A percentile compares a stretch with the other conserved stretches of the same genome.
Conservation (phyloP, 2,888 invertebrate genomes). For the Thalpophila matura region DNA sequence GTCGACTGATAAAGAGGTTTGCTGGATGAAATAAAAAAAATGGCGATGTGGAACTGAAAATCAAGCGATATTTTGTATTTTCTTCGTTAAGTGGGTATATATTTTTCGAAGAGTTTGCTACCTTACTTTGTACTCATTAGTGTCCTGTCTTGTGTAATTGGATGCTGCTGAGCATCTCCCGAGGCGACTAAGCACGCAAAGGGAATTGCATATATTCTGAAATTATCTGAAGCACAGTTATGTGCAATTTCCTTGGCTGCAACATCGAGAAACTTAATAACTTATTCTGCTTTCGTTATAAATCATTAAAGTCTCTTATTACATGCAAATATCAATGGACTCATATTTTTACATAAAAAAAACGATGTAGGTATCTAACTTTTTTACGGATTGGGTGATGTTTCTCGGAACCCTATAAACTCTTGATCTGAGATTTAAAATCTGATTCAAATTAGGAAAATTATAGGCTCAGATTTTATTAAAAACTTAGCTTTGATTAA, state of each 20-base stretch:
- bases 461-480: too few relatives aligned
- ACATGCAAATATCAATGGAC: not conserved
- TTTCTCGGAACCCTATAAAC: too few relatives aligned
- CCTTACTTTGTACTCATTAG: conserved; percentile 40
- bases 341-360: too few relatives aligned
- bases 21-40: too few relatives aligned
- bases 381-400: too few relatives aligned
- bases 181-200: conserved; percentile 7
- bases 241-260: not conserved
- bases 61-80: not conserved
- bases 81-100: not conserved
- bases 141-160: conserved; percentile 26
- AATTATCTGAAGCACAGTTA: not conserved
- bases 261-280: conserved; percentile 12
- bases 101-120: conserved; percentile 5
- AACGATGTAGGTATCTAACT: too few relatives aligned
- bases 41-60: conserved; percentile 9
- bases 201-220: conserved; percentile 18
- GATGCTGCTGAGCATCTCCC: conserved; percentile 1
- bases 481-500: too few relatives aligned
- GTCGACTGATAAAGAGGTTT: too few relatives aligned
- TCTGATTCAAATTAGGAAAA: too few relatives aligned
- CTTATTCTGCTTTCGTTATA: conserved; percentile 18
- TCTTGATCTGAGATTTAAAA: too few relatives aligned
- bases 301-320: not conserved